Base-by-base conservation (phyloP, 2,113 vertebrate genomes). In the Symphodus melops region DNA sequence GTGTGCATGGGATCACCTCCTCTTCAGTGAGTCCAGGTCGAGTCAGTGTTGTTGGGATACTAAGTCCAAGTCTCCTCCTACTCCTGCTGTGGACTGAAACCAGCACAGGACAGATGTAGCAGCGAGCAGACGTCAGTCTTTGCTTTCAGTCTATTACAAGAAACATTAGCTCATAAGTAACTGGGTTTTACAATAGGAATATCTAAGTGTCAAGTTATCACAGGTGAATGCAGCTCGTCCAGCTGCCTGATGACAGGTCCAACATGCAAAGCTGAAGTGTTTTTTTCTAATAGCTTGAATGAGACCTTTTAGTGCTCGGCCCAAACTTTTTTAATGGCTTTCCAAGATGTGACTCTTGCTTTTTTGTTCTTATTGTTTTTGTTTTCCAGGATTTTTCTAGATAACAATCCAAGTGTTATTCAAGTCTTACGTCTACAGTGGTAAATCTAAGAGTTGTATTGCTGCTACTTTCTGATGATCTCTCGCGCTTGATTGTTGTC, bases 21-120 rank as follows among this genome's bases (percentile, higher is more conserved):
- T 46, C 49, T 54, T 41, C 53, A 70, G 60, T 55, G 65, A 49
- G 69, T 36, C 58, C 25, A 53, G 83, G 79, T 85, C 70, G 67
- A 56, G 64, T 28, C 46, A 60, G 48, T 51, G 48, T 73, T 82
- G 65, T 81, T 71, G 46, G 62, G 14, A 48, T 64, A 25, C 65
- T 11, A 48, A 62, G 46, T 58, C 65, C 61, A 55, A 23, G 48
- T 48, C 69, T 74, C 42, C 63, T 75, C 55, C 37, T 20, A 42
- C 19, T 60, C 3, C 42, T 25, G 23, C 64, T 68, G 44, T 44
- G 5, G 3, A 16, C 60, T 39, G 20, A 28, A 49, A 63, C 21
- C 52, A 48, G 28, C 20, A 9, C 37, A 19, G 10, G 33, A 54
- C 16, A n/a, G 48, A 48, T 48, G 46, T 7, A 48, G 46, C 7